Percentiles rank a stretch among this genome's conserved stretches.
Evolutionary conservation across 2,797 vertebrate genomes (phyloP).

Genomic region (Champsocephalus gunnari): DNA sequence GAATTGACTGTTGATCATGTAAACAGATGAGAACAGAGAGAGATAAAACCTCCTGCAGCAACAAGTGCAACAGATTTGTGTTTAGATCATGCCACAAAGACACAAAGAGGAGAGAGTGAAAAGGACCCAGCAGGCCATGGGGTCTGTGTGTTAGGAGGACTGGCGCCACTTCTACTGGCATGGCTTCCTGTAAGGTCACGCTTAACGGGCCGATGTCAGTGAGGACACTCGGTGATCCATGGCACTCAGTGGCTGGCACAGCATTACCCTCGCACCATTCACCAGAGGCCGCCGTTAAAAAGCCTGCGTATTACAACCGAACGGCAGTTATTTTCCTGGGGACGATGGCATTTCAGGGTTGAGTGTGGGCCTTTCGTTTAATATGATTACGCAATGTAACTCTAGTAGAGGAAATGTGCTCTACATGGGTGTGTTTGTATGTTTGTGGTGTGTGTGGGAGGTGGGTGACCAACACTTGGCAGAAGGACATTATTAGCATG

Average conservation of each 20-base stretch:
- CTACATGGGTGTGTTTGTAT: slow-evolving; percentile 50
- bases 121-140: slow-evolving; percentile 45
- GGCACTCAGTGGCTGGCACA: slow-evolving; percentile 59
- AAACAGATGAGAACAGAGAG: not conserved
- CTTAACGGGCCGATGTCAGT: slow-evolving; percentile 69
- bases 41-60: not conserved
- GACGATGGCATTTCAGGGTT: slow-evolving; percentile 43
- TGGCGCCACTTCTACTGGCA: slow-evolving; percentile 73
- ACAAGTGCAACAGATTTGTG: slow-evolving; percentile 5
- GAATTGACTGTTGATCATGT: not conserved
- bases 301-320: slow-evolving; percentile 36
- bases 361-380: slow-evolving; percentile 50
- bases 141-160: slow-evolving; percentile 64
- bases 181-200: slow-evolving; percentile 71
- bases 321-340: slow-evolving; percentile 56
- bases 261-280: slow-evolving; percentile 49
- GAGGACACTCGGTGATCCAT: slow-evolving; percentile 64
- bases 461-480: slow-evolving; percentile 59
- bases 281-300: slow-evolving; percentile 65
- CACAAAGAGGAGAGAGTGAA: slow-evolving; percentile 25
- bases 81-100: slow-evolving; percentile 17
- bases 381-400: slow-evolving; percentile 60
- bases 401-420: slow-evolving; percentile 50
- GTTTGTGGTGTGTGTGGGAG: slow-evolving; percentile 62
- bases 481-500: slow-evolving; percentile 53